Base-by-base conservation (phyloP, 2,888 invertebrate genomes). In the Iphiclides podalirius region DNA sequence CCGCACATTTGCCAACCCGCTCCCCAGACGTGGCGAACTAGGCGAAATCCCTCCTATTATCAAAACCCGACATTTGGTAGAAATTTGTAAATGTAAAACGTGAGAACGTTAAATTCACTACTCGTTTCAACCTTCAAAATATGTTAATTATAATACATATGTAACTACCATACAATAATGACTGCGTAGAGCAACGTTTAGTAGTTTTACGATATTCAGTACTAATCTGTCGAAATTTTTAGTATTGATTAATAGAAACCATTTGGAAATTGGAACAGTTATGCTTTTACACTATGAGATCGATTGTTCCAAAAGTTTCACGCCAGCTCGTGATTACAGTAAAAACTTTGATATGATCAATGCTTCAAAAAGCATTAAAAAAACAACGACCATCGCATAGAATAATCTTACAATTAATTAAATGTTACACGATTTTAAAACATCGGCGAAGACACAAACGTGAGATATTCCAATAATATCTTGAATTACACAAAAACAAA, bases 311-410 rank as follows among this genome's bases (percentile, higher is more conserved):
- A 28, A 28, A 9, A 28, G 28, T 28, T 28, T 28, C 28, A 28
- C 28, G n/a, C 28, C 28, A 28, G 28, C 28, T 28, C n/a, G 6
- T 20, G 6, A 20, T 20, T 20, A 20, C 3, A 3, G 20, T 6
- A 20, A 20, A n/a, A n/a, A n/a, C n/a, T n/a, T n/a, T n/a, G n/a
- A n/a, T n/a, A n/a, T n/a, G n/a, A n/a, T n/a, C n/a, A n/a, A n/a
- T n/a, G n/a, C n/a, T n/a, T n/a, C n/a, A n/a, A n/a, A n/a, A n/a
- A n/a, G n/a, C n/a, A n/a, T n/a, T n/a, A 40, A 47, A 9, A 41
- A 28, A 37, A 48, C 36, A 41, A 42, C 42, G 47, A 48, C 37
- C 33, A 42, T 42, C 41, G 42, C 42, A 20, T 14, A 12, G 16
- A 31, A 37, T 42, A 40, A 42, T 36, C 47, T 31, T 36, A 37